Conservation (phyloP, 2,888 invertebrate species). For the Odontocerum albicorne region DNA sequence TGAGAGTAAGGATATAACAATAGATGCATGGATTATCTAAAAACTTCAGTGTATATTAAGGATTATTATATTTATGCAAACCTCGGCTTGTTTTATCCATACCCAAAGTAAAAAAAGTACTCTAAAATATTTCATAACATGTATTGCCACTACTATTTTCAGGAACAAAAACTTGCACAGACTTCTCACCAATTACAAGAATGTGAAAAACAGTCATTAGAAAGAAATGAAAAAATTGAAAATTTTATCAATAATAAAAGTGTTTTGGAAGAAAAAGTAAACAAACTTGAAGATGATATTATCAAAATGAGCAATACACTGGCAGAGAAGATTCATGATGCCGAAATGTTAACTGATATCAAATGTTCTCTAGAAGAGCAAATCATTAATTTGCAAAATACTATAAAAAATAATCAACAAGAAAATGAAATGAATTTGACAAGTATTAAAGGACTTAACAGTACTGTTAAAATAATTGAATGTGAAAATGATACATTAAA, state of each 20-base stretch:
- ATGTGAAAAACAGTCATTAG: background rate
- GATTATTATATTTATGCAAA: no score
- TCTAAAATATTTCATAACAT: no score
- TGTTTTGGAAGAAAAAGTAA: background rate
- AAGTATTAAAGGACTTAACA: background rate
- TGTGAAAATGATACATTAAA: background rate
- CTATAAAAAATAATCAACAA: background rate
- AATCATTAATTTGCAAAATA: background rate
- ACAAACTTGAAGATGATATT: background rate
- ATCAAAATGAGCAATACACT: background rate
- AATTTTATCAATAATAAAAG: background rate
- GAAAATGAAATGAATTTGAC: background rate
- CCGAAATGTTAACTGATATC: background rate
- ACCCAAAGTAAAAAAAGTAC: no score
- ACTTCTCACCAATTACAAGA: background rate
- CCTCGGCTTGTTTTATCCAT: no score
- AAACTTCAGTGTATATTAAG: no score
- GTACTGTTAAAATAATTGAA: slow-evolving; percentile 2
- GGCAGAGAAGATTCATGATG: background rate
- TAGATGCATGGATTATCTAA: no score
- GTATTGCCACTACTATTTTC: no score
- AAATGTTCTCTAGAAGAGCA: slow-evolving; percentile 1
- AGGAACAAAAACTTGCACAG: no score
- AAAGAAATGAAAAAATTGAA: background rate
- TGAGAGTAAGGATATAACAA: no score